phyloP scores from a whole-genome alignment of 2,888 invertebrate species.

The Aleiodes leptofemur region DNA sequence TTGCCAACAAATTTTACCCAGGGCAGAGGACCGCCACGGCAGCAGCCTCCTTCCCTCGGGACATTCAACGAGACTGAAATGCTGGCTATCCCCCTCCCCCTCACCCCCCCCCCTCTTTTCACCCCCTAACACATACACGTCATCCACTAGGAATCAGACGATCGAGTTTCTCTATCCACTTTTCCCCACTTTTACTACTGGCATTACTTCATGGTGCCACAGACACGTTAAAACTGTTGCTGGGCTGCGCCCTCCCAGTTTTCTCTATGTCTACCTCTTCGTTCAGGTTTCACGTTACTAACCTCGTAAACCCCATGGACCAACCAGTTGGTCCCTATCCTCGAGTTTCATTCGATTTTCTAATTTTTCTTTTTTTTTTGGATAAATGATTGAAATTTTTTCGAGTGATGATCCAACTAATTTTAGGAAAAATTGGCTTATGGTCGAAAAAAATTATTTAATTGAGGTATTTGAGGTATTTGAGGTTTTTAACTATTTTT shows the following conservation, averaged over 20 bases:
- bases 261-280: conserved; percentile 28
- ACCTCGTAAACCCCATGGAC: conserved; percentile 59
- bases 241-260: conserved; percentile 21
- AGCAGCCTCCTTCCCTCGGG: conserved; percentile 67
- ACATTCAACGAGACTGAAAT: conserved; percentile 42
- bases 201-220: conserved; percentile 11
- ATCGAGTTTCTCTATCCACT: conserved; percentile 30
- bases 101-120: conserved; percentile 8
- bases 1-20: conserved; percentile 62
- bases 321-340: conserved; percentile 31
- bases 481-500: too few relatives aligned
- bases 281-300: conserved; percentile 63
- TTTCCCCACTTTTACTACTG: conserved; percentile 12
- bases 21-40: conserved; percentile 54
- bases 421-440: too few relatives aligned
- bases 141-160: conserved; percentile 28
- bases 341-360: conserved; percentile 16
- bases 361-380: background rate
- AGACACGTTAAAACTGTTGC: conserved; percentile 32
- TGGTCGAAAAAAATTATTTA: too few relatives aligned
- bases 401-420: too few relatives aligned
- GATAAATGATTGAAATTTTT: background rate
- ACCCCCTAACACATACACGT: conserved; percentile 20
- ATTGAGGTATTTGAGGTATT: too few relatives aligned
- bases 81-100: background rate